A percentile compares a stretch with the other conserved stretches of the same genome.
Evolutionary conservation across 37 sponge, comb jelly and placozoan genomes (phyloP).

Genomic region (Haliclona indistincta): DNA sequence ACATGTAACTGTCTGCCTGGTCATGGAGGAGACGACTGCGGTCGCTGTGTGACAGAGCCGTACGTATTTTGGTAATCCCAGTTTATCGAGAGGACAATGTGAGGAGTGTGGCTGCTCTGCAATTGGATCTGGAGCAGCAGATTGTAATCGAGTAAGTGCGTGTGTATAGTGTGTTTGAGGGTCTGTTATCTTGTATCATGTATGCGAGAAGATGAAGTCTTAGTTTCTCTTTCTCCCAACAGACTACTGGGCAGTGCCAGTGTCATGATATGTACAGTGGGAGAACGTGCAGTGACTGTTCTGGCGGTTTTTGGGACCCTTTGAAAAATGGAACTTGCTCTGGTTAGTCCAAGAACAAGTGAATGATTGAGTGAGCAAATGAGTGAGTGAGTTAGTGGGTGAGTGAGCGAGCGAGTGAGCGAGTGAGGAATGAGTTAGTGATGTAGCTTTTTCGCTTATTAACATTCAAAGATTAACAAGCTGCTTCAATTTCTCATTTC

Average conservation of each 20-base stretch:
- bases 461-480: not conserved
- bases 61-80: too few species aligned
- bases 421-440: not conserved
- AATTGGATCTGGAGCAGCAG: constrained; percentile 1
- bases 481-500: not conserved
- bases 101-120: constrained; percentile 12
- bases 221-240: not conserved
- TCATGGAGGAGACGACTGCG: not conserved
- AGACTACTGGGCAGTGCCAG: constrained; percentile 18
- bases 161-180: too few species aligned
- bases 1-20: constrained; percentile 5
- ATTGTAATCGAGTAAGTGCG: not conserved
- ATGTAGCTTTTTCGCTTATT: not conserved
- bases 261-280: constrained; percentile 13
- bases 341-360: constrained; percentile 39
- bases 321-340: constrained; percentile 33
- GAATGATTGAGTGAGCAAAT: too few species aligned
- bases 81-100: too few species aligned
- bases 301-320: constrained; percentile 25
- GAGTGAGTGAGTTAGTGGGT: too few species aligned
- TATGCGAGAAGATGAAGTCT: too few species aligned
- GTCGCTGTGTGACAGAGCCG: too few species aligned
- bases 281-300: constrained; percentile 22
- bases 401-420: too few species aligned
- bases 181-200: too few species aligned